phyloP scores from a whole-genome alignment of 2,888 invertebrate species.

The Caenorhabditis sp. region DNA sequence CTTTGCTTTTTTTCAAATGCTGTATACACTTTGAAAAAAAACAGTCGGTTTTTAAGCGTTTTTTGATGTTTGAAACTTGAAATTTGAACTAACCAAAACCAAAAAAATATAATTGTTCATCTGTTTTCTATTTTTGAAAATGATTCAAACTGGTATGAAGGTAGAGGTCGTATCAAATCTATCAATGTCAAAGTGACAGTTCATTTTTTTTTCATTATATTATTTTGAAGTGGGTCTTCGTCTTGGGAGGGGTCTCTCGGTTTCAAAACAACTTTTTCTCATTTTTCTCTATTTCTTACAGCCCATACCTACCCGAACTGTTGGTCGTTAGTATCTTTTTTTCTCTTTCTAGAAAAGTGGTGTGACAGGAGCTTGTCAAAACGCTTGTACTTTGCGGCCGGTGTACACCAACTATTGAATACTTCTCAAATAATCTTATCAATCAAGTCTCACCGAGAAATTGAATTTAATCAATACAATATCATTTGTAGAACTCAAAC shows the following conservation, averaged over 20 bases:
- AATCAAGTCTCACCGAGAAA: no score
- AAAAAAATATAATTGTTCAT: no score
- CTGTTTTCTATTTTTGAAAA: background rate
- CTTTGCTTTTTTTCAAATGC: constrained; percentile 24
- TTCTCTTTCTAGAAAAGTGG: background rate
- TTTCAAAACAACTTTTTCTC: background rate
- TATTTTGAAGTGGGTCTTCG: no score
- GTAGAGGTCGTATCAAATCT: constrained; percentile 4
- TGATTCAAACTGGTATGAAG: background rate
- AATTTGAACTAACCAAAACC: no score
- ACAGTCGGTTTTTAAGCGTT: background rate
- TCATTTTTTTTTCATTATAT: background rate
- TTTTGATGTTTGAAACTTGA: constrained; percentile 13
- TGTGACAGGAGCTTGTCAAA: background rate
- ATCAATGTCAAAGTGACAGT: constrained; percentile 12
- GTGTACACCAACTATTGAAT: no score
- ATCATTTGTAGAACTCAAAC: constrained; percentile 33
- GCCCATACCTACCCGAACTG: no score
- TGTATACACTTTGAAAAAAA: constrained; percentile 10
- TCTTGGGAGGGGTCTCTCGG: background rate
- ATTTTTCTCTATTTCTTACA: background rate
- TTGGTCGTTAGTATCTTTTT: background rate
- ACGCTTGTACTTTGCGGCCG: no score
- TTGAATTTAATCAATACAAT: constrained; percentile 19
- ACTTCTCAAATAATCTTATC: constrained; percentile 39